Evolutionary conservation across 1,140 invertebrate genomes (phyloP).

Genomic region (Psilanteris sp.): DNA sequence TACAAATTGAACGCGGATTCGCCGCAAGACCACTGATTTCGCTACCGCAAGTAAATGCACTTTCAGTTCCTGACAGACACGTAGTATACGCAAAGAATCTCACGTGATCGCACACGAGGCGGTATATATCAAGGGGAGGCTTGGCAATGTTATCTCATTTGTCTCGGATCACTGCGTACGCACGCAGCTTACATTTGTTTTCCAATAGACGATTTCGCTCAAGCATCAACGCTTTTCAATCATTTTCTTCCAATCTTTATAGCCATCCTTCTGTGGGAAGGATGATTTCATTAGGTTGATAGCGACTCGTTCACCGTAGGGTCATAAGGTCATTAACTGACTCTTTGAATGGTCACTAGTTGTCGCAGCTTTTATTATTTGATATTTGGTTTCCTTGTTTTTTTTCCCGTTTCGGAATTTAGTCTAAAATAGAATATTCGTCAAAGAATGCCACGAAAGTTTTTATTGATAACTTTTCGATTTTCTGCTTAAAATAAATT

Average conservation of each 20-base stretch:
- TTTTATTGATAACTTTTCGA: too few species aligned
- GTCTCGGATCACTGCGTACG: slow-evolving; percentile 51
- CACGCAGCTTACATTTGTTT: slow-evolving; percentile 48
- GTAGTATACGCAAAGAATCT: slow-evolving; percentile 55
- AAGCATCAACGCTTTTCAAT: slow-evolving; percentile 29
- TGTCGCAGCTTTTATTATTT: too few species aligned
- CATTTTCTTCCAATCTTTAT: slow-evolving; percentile 19
- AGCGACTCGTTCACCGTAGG: too few species aligned
- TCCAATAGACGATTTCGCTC: slow-evolving; percentile 27
- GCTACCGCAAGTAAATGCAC: slow-evolving; percentile 74
- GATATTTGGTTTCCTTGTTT: too few species aligned
- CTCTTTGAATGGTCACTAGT: too few species aligned
- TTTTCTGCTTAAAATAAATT: too few species aligned
- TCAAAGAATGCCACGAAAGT: too few species aligned
- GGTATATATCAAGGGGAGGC: slow-evolving; percentile 39
- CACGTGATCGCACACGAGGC: slow-evolving; percentile 52
- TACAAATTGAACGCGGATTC: slow-evolving; percentile 75
- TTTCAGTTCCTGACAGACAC: slow-evolving; percentile 61
- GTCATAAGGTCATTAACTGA: too few species aligned
- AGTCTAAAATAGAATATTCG: too few species aligned
- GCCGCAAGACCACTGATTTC: slow-evolving; percentile 70
- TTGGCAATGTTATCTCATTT: slow-evolving; percentile 54
- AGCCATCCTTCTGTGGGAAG: slow-evolving; percentile 20
- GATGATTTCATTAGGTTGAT: slow-evolving; percentile 5
- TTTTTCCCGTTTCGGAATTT: too few species aligned